phyloP scores from a whole-genome alignment of 2,113 vertebrate species.

The Sinocyclocheilus anophthalmus region DNA sequence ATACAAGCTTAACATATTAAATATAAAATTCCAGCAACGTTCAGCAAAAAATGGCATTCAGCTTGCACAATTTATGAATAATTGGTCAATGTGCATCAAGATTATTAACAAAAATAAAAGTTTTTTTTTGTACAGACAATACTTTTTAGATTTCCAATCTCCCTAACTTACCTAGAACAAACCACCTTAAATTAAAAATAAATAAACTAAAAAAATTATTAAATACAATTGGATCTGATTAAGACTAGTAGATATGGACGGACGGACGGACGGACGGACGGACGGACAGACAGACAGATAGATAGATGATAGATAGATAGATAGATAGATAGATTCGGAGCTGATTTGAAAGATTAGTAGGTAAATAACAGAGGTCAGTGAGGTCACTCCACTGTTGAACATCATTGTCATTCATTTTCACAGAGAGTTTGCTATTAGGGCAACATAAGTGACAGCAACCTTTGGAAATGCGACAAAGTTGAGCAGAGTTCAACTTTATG shows the following conservation, averaged over 20 bases:
- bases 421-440: not conserved
- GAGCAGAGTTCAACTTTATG: not conserved
- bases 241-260: not conserved
- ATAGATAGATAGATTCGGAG: not conserved
- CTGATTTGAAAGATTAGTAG: not conserved
- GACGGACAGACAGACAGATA: no score
- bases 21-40: not conserved
- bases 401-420: slow-evolving; percentile 3
- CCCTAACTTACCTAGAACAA: no score
- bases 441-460: slow-evolving; percentile 3
- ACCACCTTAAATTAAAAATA: no score
- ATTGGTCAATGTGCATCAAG: not conserved
- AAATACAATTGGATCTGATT: not conserved
- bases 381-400: not conserved
- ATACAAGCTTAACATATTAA: not conserved
- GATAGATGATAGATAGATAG: not conserved
- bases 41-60: not conserved
- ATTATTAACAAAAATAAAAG: no score
- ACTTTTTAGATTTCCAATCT: no score
- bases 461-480: slow-evolving; percentile 13
- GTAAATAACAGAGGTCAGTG: not conserved
- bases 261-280: no score
- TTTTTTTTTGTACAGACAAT: no score
- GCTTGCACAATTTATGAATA: not conserved
- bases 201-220: not conserved